Base-by-base conservation (phyloP, 2,888 invertebrate genomes). In the Ashinkailepas kermadecensis region DNA sequence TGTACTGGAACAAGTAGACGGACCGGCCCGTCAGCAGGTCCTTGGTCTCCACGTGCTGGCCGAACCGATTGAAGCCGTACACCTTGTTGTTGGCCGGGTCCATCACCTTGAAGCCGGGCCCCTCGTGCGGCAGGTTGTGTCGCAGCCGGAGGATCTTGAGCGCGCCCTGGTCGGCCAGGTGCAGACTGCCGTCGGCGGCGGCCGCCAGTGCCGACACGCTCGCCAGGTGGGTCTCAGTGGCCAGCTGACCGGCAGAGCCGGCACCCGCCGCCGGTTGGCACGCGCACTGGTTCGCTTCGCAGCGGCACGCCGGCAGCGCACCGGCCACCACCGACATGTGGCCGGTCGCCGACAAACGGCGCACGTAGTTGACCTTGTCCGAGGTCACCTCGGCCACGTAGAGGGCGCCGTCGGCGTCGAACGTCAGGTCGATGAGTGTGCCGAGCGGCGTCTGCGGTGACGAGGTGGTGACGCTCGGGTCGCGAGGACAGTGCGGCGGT, bases 171-270 rank as follows among this genome's bases (percentile, higher is more conserved):
- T 99, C 98, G 21, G 97, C 98, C 21, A 99, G 96, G 87, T 97
- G 98, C 80, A 99, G 90, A 85, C 96, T 96, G 65, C 99, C 99
- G 88, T 99, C 99, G 21, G 97, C 94, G 57, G 96, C 97, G 39
- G 96, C 95, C 1, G 98, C 95, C 82, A 99, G 89, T 7, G 98
- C 96, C 0, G 86, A 85, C 23, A 88, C 86, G 21, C 87, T 86
- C 82, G 87, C 86, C 81, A 89, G 86, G 83, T 87, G 85, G 15
- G 88, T 87, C 84, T 87, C 87, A 62, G 87, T 86, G 21, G 88
- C 88, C 18, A 88, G 58, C n/a, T 54, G 15, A 8, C 15, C n/a
- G 4, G 18, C 57, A 3, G 18, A 67, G 70, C 67, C 54, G 9
- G 62, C 39, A 12, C 81, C 81, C 13, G 15, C 25, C 25, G 82